Evolutionary conservation across 2,113 vertebrate species (phyloP), one percentile per base, ranked within the genome.

Genomic region (Craseonycteris thonglongyai): DNA sequence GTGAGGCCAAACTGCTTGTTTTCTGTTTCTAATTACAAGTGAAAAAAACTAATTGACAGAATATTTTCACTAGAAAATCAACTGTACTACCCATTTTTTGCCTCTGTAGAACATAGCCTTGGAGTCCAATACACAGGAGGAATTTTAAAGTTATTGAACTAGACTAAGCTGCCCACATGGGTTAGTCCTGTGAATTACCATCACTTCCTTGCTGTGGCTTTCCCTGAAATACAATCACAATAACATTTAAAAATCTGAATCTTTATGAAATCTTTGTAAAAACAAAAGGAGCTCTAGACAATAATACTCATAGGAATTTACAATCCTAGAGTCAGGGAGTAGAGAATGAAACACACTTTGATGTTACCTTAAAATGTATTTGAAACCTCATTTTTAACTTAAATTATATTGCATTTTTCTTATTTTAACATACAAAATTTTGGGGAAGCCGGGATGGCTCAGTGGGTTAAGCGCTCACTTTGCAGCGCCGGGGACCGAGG

Each of bases 11-110:
- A n/a, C 65, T 82, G 33, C 38, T 75, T 49, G 14, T 49, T 69
- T 96, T 95, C 90, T 96, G 24, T 78, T 89, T 45, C 93, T 94
- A 42, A 28, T 93, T 88, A 94, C 49, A 80, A 92, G 65, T 80
- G 83, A 80, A 87, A 82, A n/a, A 91, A 83, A 85, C 49, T 83
- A 91, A 95, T 68, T 42, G 76, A 38, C 49, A 93, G 75, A 87
- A 96, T 79, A 45, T 81, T 94, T 87, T 12, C 87, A 74, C 58
- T 14, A 56, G n/a, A 91, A 86, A 91, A 95, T 87, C 54, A 74
- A 83, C 35, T 33, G 35, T 38, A 21, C 26, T 83, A 68, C n/a
- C n/a, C 79, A 45, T 58, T 91, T 91, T 81, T 79, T 92, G 42
- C 38, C 74, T 58, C 51, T 54, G 59, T 5, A 76, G 21, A 93